Conservation (phyloP, 1,140 invertebrate species). For the Drosophila ananassae region DNA sequence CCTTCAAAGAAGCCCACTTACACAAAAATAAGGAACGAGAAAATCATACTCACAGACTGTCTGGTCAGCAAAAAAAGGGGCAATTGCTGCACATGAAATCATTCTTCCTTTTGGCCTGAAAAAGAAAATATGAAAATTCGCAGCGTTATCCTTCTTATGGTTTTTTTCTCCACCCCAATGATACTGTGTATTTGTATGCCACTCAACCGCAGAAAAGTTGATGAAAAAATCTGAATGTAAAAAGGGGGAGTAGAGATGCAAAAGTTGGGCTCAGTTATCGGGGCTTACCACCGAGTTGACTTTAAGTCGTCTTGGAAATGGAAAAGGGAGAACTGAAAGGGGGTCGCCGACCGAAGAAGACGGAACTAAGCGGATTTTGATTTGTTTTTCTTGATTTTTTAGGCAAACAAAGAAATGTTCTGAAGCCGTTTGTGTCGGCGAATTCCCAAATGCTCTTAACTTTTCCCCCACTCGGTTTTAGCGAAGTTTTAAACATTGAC, state of each 20-base stretch:
- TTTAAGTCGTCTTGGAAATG: constrained; percentile 53
- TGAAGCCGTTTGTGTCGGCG: constrained; percentile 55
- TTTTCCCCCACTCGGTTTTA: constrained; percentile 26
- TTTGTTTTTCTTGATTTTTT: constrained; percentile 56
- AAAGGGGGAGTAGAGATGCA: constrained; percentile 1
- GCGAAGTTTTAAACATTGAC: constrained; percentile 37
- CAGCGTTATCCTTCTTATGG: constrained; percentile 26
- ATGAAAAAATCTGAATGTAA: constrained; percentile 20
- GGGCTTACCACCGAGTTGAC: constrained; percentile 33
- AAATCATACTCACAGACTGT: constrained; percentile 12
- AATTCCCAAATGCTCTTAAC: constrained; percentile 67
- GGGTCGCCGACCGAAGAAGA: not conserved
- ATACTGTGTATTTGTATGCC: constrained; percentile 18
- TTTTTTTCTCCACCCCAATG: not conserved
- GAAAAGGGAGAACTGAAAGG: constrained; percentile 11
- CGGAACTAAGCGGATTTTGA: constrained; percentile 68
- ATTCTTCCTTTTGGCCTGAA: constrained; percentile 10
- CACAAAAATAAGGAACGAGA: not conserved
- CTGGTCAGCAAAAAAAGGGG: constrained; percentile 19
- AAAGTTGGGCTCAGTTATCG: constrained; percentile 49
- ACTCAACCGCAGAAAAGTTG: constrained; percentile 23
- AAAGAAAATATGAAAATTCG: constrained; percentile 53
- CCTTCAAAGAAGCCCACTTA: not conserved
- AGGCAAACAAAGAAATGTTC: constrained; percentile 44
- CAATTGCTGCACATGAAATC: constrained; percentile 34